A percentile compares a stretch with the other conserved stretches of the same genome.
Conservation (phyloP, 2,888 invertebrate species). For the Syrphus vitripennis region DNA sequence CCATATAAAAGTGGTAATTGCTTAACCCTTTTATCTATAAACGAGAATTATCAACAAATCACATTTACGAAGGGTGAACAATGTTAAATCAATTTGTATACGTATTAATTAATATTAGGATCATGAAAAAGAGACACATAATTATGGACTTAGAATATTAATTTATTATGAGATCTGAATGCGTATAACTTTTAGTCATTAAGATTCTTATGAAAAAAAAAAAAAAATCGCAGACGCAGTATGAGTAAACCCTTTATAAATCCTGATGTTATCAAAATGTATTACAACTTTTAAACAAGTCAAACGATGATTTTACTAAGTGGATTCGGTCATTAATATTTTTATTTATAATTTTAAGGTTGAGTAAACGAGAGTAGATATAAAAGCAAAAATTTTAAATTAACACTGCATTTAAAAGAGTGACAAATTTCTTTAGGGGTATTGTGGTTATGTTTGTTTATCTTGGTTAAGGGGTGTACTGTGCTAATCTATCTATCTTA, state of each 20-base stretch:
- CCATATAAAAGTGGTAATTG: background rate
- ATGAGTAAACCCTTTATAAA: background rate
- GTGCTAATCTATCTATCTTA: too few relatives aligned
- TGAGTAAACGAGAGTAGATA: background rate
- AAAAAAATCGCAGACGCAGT: background rate
- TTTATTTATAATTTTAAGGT: background rate
- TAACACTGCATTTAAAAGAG: too few relatives aligned
- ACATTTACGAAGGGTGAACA: background rate
- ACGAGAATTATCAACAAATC: background rate
- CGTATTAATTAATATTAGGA: constrained; percentile 24
- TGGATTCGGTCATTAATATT: background rate
- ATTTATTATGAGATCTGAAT: background rate
- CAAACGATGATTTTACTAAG: background rate
- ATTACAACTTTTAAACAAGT: background rate
- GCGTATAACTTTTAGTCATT: background rate
- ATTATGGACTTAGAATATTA: background rate
- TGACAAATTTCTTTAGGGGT: too few relatives aligned
- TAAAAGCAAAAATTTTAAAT: too few relatives aligned
- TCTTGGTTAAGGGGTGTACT: too few relatives aligned
- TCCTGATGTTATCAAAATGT: background rate
- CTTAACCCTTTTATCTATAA: background rate
- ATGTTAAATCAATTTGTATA: constrained; percentile 3
- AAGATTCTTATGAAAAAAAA: background rate
- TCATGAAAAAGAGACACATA: constrained; percentile 2
- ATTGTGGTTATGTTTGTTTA: too few relatives aligned